Percentiles rank a stretch among this genome's conserved stretches.
Evolutionary conservation across 2,113 vertebrate genomes (phyloP).

Genomic region (Typhlomys cinereus): DNA sequence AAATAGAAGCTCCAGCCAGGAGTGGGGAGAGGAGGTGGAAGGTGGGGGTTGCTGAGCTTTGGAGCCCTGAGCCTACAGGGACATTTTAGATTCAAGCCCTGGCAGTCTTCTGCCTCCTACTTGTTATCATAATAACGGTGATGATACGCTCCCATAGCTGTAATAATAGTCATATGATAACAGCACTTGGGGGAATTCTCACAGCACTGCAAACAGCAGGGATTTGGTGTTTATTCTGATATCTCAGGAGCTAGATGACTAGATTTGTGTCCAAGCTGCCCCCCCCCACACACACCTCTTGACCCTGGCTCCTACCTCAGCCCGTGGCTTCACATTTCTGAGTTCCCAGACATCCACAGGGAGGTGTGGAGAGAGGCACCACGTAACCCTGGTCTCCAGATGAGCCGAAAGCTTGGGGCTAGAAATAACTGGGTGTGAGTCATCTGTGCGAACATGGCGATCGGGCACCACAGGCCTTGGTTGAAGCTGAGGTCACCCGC

Average conservation of each 20-base stretch:
- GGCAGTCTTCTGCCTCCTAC: background rate
- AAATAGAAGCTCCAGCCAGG: background rate
- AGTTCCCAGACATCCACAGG: background rate
- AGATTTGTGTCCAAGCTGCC: background rate
- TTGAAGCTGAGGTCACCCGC: background rate
- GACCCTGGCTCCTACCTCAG: background rate
- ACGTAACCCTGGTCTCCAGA: background rate
- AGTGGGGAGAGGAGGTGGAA: too few species aligned
- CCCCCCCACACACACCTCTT: too few species aligned
- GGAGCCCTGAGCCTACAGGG: background rate
- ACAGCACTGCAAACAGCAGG: background rate
- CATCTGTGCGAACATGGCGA: background rate
- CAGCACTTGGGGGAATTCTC: background rate
- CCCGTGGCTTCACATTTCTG: background rate
- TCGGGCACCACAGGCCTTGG: background rate
- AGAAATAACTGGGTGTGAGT: conserved; percentile 54
- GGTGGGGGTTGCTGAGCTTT: too few species aligned
- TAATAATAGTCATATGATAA: too few species aligned
- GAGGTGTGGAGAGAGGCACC: background rate
- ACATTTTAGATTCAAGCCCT: background rate
- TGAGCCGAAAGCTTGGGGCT: conserved; percentile 57
- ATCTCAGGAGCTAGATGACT: background rate
- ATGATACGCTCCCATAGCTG: fast-evolving
- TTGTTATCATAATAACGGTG: background rate
- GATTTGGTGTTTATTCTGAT: background rate